These are phyloP conservation scores for Mormyrus hasselquistii DNA, from an alignment of 2,797 vertebrate species.

Conservation along the genomic window DNA sequence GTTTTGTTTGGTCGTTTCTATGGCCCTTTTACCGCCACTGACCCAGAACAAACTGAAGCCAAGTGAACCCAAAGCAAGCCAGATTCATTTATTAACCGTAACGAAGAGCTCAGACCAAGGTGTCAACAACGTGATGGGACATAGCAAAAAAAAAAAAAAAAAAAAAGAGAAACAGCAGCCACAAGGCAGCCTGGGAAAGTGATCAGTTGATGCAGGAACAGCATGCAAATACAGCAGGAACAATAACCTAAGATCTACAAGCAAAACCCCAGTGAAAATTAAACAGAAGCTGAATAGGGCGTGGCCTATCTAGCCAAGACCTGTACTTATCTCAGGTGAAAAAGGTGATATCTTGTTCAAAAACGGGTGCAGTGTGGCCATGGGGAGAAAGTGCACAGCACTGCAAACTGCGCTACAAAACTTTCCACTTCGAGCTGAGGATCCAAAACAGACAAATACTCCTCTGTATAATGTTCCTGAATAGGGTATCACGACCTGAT, in stretches of 20 bases:
- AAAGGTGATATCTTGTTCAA: background rate
- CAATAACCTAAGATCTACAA: background rate
- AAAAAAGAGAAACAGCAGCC: background rate
- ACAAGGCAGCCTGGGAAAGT: background rate
- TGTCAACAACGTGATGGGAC: background rate
- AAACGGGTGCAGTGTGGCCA: background rate
- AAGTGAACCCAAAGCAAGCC: background rate
- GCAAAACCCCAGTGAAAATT: background rate
- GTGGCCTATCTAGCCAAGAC: background rate
- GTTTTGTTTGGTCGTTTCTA: background rate
- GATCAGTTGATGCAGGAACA: background rate
- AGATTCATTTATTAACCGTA: background rate
- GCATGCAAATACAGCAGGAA: background rate
- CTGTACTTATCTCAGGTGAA: background rate
- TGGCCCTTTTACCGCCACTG: background rate
- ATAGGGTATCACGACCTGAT: background rate
- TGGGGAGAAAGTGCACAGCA: background rate
- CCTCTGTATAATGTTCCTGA: background rate
- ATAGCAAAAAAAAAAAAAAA: background rate
- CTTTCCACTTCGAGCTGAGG: background rate
- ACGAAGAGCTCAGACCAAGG: background rate
- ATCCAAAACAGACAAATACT: background rate
- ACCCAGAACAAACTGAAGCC: background rate
- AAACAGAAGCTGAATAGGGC: background rate
- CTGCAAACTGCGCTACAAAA: background rate